Base-by-base conservation (phyloP, 1,140 invertebrate genomes). In the Parapsyche elsis region DNA sequence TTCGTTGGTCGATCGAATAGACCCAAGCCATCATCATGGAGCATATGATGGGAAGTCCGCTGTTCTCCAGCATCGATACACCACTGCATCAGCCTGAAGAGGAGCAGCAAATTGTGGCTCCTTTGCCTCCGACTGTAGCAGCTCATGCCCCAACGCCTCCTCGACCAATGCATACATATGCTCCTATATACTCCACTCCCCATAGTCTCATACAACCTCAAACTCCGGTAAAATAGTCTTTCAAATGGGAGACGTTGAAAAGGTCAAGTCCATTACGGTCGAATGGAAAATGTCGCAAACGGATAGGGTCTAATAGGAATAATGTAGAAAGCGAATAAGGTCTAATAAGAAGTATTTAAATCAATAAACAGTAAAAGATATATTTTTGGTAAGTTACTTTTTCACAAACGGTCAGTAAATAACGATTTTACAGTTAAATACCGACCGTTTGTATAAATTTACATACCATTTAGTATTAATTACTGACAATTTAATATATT, bases 31-130 rank as follows among this genome's bases (percentile, higher is more conserved):
- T 83, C 81, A 96, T 95, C 94, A 94, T 97, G 92, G 94, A 96
- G 88, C 96, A 97, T 94, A n/a, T 38, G 30, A 88, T 97, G 81
- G 94, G 94, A 14, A 96, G 95, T 89, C 95, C 95, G 1, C 95
- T 94, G 82, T 96, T 97, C 87, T 95, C 95, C 73, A 96, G 95
- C 85, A 96, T 97, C 85, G 95, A 95, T 73, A 97, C 95, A 1
- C 96, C 96, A 5, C 85, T 96, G 16, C 95, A 97, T 89, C 95
- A 96, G 84, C 94, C 95, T n/a, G 95, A 97, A 85, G 95, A 97
- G 87, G 96, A 97, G 88, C 95, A 96, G 87, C 92, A 94, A 86
- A 95, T 95, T 85, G 88, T 95, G 49, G 94, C 95, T 49, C 93
- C 94, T 90, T 94, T 94, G 9, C 88, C 95, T 71, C 94, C 95